Conservation (phyloP, 2,888 invertebrate species). For the Limenitis camilla region DNA sequence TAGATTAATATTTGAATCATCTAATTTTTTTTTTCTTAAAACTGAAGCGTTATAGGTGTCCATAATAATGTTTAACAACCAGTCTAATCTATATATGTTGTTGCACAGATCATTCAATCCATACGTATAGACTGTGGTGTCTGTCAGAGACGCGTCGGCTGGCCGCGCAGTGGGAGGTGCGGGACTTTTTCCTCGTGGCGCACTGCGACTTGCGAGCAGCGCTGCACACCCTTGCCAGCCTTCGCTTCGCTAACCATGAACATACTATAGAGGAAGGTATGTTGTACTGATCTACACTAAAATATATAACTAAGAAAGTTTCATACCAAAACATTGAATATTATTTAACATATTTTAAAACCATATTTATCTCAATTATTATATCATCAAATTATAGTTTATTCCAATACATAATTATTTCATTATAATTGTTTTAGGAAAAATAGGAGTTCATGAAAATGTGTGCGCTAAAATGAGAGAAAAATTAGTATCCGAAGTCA, state of each 20-base stretch:
- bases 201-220: constrained; percentile 79
- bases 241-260: constrained; percentile 77
- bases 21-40: too few species aligned
- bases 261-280: constrained; percentile 68
- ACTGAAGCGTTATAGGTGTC: too few species aligned
- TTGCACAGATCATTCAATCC: constrained; percentile 82
- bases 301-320: too few species aligned
- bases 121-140: constrained; percentile 86
- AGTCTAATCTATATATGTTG: too few species aligned
- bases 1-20: too few species aligned
- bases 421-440: constrained; percentile 46
- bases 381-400: not conserved
- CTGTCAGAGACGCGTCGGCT: constrained; percentile 81
- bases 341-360: too few species aligned
- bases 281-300: not conserved
- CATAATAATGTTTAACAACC: too few species aligned
- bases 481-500: constrained; percentile 86
- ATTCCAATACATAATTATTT: not conserved
- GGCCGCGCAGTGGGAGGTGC: constrained; percentile 84
- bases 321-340: too few species aligned
- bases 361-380: not conserved
- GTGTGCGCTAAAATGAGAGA: constrained; percentile 87
- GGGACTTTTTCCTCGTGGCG: constrained; percentile 80
- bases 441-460: constrained; percentile 83
- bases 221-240: constrained; percentile 71